Base-by-base conservation (phyloP, 2,113 vertebrate genomes). In the Carettochelys insculpta region DNA sequence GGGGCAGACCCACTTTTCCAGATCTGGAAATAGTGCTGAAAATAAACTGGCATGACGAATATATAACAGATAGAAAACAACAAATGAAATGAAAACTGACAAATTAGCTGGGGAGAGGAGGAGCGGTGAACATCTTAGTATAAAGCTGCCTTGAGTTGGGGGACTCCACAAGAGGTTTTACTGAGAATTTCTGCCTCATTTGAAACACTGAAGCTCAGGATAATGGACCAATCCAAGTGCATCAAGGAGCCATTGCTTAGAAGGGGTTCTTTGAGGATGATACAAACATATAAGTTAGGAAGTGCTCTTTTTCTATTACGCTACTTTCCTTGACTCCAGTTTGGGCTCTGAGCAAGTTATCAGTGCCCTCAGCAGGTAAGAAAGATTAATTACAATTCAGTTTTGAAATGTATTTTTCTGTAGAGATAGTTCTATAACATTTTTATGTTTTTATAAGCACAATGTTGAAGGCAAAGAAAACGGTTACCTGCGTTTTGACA, bases 281-380 rank as follows among this genome's bases (percentile, higher is more conserved):
- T 65, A n/a, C 16, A 65, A 65, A 34, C 34, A 16, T n/a, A 65
- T 31, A 65, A 65, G n/a, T 19, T n/a, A 65, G 58, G 31, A 19
- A 19, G 58, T n/a, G 34, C 16, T 65, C 58, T 65, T n/a, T n/a
- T 65, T 34, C 29, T 6, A 75, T 31, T 51, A 6, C 8, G 43
- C 5, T 38, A 24, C 6, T 52, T 41, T 54, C 12, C 27, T 22
- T 0, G 0, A 5, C 48, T 45, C 25, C 52, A 79, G 12, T n/a
- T 25, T n/a, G 1, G 20, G 56, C 8, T 76, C 2, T 0, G 22
- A 22, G 41, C 68, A 22, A 82, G 92, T 25, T 13, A 88, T 3
- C 73, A 71, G 38, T 11, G 56, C 41, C 41, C 38, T 65, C 19
- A 17, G 14, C n/a, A 65, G 34, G 58, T 65, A n/a, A 65, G 58